Evolutionary conservation across 2,888 invertebrate genomes (phyloP).

Genomic region (Byasa hedistus): DNA sequence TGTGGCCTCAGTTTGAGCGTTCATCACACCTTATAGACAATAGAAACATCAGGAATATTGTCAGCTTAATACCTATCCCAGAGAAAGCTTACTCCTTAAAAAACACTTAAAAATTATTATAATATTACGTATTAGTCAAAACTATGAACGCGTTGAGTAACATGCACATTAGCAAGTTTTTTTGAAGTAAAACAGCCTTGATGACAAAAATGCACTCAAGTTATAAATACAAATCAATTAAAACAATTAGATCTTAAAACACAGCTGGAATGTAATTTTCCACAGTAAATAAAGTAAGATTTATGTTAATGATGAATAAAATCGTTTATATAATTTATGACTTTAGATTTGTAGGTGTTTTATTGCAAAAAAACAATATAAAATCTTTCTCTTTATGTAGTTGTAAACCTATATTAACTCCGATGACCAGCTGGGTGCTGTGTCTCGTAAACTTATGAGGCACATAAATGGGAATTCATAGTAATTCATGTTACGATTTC

Average conservation of each 20-base stretch:
- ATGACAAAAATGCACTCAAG: too few species aligned
- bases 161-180: too few species aligned
- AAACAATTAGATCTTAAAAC: not conserved
- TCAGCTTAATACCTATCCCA: too few species aligned
- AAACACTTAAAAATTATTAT: too few species aligned
- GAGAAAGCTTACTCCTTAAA: too few species aligned
- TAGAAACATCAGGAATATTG: too few species aligned
- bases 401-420: constrained; percentile 26
- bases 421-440: constrained; percentile 15
- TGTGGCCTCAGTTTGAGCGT: too few species aligned
- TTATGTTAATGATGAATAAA: constrained; percentile 11
- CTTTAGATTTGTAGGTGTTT: constrained; percentile 13
- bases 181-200: too few species aligned
- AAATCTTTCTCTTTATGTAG: constrained; percentile 21
- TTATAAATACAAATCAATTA: not conserved
- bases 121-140: too few species aligned
- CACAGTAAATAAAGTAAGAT: not conserved
- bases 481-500: constrained; percentile 1
- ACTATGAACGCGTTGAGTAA: too few species aligned
- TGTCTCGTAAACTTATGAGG: constrained; percentile 15
- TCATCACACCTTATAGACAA: too few species aligned
- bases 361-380: constrained; percentile 13
- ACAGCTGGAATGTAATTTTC: not conserved
- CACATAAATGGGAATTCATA: not conserved
- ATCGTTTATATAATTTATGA: constrained; percentile 11